Base-by-base conservation (phyloP, 35 echinoderm and acorn worm species). In the Apostichopus californicus region DNA sequence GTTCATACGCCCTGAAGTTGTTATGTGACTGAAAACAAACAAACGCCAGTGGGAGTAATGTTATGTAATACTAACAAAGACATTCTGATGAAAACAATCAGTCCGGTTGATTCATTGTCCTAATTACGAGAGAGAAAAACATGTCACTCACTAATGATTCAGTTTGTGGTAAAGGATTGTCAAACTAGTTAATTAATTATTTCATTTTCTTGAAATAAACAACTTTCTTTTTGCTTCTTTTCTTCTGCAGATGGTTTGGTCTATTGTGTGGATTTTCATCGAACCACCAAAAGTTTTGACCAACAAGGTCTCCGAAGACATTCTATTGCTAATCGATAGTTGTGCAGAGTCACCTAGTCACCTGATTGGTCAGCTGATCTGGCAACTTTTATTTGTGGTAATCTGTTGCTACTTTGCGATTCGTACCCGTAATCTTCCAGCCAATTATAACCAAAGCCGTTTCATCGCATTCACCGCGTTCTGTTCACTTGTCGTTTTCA, bases 371-470 rank as follows among this genome's bases (percentile, higher is more conserved):
- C 89, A 91, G 70, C 71, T 86, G 6, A 56, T 8, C 5, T 92
- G 87, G 84, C 87, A 93, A 70, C 46, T 93, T 17, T 20, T 77
- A 25, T 77, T 96, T 9, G 75, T 96, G 11, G 15, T 86, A 9
- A 65, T 77, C 0, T 94, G 90, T 15, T 94, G 93, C 68, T 90
- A 84, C 25, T 92, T 90, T 20, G 95, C 93, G 2, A 94, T 96
- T 56, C 79, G 28, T 9, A 55, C 95, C 0, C 77, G 95, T 25
- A 77, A 88, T 24, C 90, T 96, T 18, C 95, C 95, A 2, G 86
- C 90, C 59, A 96, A 96, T 78, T 96, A 94, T 73, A 94, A 94
- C 81, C 93, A 96, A 75, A 90, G 90, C 6, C 72, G 90, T 54
- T 96, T 96, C 78, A 94, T 96, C 5, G 93, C 89, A 5, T 61